Percentiles rank a stretch among this genome's conserved stretches.
Evolutionary conservation across 2,797 vertebrate genomes (phyloP).

Genomic region (Momotus momota): DNA sequence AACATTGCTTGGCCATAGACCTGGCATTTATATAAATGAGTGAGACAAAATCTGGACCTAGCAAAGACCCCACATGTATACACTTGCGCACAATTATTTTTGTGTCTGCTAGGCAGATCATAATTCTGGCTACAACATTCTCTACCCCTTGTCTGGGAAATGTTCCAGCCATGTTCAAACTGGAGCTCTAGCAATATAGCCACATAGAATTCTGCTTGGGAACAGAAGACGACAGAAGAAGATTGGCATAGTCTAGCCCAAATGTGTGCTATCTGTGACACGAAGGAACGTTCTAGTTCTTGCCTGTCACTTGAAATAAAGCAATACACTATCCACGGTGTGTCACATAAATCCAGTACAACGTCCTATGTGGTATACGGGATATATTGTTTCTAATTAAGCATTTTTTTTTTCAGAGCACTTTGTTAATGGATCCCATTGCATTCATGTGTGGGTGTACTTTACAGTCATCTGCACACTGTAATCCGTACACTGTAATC

Average conservation of each 20-base stretch:
- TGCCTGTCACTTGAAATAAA: not conserved
- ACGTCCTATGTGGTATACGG: not conserved
- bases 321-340: not conserved
- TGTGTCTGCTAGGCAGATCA: not conserved
- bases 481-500: not conserved
- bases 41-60: slow-evolving; percentile 11
- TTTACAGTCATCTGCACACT: not conserved
- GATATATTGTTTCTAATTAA: not conserved
- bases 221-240: not conserved
- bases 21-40: slow-evolving; percentile 30
- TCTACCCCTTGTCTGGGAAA: not conserved
- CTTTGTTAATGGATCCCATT: not conserved
- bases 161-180: not conserved
- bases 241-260: not conserved
- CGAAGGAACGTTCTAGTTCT: not conserved
- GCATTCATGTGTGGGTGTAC: not conserved
- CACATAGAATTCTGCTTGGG: not conserved
- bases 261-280: not conserved
- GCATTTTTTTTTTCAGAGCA: not conserved
- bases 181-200: not conserved
- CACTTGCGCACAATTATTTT: slow-evolving; percentile 44
- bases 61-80: slow-evolving; percentile 21
- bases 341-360: not conserved
- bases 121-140: not conserved
- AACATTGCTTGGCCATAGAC: not conserved